Base-by-base conservation (phyloP, 2,797 vertebrate species). In the Pantherophis vulpinus region DNA sequence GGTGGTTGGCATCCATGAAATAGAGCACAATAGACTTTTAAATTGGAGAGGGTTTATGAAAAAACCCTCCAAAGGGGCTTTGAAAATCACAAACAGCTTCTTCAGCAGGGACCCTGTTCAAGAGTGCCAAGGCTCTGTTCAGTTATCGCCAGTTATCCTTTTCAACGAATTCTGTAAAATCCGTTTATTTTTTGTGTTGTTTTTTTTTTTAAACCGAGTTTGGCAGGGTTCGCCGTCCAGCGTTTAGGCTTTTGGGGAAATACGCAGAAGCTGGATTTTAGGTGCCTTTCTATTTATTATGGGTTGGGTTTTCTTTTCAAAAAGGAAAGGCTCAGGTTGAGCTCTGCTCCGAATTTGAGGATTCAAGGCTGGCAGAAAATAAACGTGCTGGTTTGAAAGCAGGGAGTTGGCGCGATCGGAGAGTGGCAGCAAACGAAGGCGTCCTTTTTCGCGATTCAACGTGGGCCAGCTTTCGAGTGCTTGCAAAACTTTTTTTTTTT, bases 11-110 rank as follows among this genome's bases (percentile, higher is more conserved):
- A 63, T 8, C 3, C 23, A 0, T 63, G 32, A 23, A 56, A 58
- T 9, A 32, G 51, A 6, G n/a, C 7, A 11, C 0, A 1, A 16
- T 0, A 0, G 59, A 27, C 0, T 89, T 88, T 61, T 90, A 86
- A 86, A 16, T 18, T 32, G n/a, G 47, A n/a, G 42, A 55, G 89
- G 3, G 4, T 9, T 91, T 86, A 27, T 2, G 47, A 94, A 70
- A 23, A 23, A 87, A 91, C 6, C 60, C 63, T 94, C 70, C 87
- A 92, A 37, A 89, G 51, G 16, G n/a, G 63, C 95, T 66, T 89
- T 91, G 91, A 66, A 94, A 88, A 0, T 55, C 23, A 60, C 12
- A 0, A 10, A 63, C 91, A 4, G 13, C 55, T 56, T n/a, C n/a
- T 59, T 91, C 1, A 2, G 23, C 54, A 58, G 42, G 25, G 42